Evolutionary conservation across 2,797 vertebrate species (phyloP).

Genomic region (Enteromius trimaculatus): DNA sequence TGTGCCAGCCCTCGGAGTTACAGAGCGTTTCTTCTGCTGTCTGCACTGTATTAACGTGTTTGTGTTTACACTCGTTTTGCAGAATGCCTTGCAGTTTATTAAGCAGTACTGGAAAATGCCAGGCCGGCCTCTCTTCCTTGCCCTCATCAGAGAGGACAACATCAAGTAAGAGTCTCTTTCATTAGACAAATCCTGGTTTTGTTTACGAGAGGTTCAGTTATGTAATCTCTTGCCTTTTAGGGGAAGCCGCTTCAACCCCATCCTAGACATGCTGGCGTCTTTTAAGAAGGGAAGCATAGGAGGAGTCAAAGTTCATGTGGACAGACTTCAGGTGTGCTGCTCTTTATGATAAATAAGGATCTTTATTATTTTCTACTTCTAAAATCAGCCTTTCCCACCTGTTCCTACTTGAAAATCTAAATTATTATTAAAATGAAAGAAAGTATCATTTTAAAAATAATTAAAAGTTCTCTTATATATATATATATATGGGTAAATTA

Average conservation of each 20-base stretch:
- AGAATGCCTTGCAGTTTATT: slow-evolving; percentile 98
- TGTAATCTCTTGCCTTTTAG: slow-evolving; percentile 68
- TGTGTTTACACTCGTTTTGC: slow-evolving; percentile 50
- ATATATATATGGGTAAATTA: no score
- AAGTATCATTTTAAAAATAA: neutral
- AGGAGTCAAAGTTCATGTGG: slow-evolving; percentile 96
- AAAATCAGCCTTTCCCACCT: neutral
- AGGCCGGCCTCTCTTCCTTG: slow-evolving; percentile 92
- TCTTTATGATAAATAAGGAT: slow-evolving; percentile 1
- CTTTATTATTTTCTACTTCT: neutral
- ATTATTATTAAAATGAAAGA: slow-evolving; percentile 4
- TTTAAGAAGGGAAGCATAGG: slow-evolving; percentile 93
- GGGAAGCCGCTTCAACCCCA: slow-evolving; percentile 95
- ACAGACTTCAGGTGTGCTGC: slow-evolving; percentile 90
- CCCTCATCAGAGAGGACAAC: slow-evolving; percentile 96
- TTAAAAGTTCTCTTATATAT: neutral
- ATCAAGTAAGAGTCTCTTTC: slow-evolving; percentile 83
- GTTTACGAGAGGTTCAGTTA: neutral
- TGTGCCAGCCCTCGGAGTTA: neutral
- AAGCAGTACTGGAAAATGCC: slow-evolving; percentile 98
- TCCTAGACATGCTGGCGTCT: slow-evolving; percentile 95
- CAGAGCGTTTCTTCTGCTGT: neutral
- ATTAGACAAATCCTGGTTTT: neutral
- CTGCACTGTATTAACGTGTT: slow-evolving; percentile 1
- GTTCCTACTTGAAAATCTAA: neutral